Percentiles rank a stretch among this genome's conserved stretches.
These are phyloP conservation scores for Drosophila fungiperda DNA, from an alignment of 2,888 invertebrate genomes.

Conservation along the genomic window DNA sequence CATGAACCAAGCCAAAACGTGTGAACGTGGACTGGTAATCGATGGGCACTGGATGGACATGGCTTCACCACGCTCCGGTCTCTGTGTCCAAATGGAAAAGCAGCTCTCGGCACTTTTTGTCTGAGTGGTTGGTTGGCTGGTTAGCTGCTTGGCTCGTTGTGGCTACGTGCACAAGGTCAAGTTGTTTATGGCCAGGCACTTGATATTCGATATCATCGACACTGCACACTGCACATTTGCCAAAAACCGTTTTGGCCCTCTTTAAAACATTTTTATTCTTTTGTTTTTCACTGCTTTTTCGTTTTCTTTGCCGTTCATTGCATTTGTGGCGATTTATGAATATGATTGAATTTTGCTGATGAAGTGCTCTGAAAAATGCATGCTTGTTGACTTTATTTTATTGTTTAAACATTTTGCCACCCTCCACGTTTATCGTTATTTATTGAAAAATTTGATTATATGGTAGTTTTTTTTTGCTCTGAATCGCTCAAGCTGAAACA, in stretches of 20 bases:
- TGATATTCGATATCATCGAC: conserved; percentile 72
- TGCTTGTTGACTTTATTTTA: conserved; percentile 59
- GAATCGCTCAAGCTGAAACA: not conserved
- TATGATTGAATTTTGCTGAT: conserved; percentile 47
- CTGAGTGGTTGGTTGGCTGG: not conserved
- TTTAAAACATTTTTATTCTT: conserved; percentile 15
- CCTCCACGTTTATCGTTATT: not conserved
- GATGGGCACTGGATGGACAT: conserved; percentile 64
- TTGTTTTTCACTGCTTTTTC: conserved; percentile 1
- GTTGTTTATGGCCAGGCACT: conserved; percentile 78
- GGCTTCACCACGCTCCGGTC: conserved; percentile 11
- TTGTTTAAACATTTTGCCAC: conserved; percentile 24
- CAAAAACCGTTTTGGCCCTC: conserved; percentile 42
- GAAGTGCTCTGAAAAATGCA: conserved; percentile 60
- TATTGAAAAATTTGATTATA: not conserved
- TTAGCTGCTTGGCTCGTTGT: not conserved
- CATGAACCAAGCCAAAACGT: conserved; percentile 55
- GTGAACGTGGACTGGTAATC: conserved; percentile 79
- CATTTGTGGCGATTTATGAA: conserved; percentile 60
- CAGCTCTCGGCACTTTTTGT: conserved; percentile 2
- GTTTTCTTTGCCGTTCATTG: conserved; percentile 17
- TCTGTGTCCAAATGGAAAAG: conserved; percentile 23
- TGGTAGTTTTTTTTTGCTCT: not conserved
- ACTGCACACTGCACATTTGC: conserved; percentile 16
- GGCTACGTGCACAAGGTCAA: conserved; percentile 77